Evolutionary conservation across 2,113 vertebrate species (phyloP).

Genomic region (Dipodomys spectabilis): DNA sequence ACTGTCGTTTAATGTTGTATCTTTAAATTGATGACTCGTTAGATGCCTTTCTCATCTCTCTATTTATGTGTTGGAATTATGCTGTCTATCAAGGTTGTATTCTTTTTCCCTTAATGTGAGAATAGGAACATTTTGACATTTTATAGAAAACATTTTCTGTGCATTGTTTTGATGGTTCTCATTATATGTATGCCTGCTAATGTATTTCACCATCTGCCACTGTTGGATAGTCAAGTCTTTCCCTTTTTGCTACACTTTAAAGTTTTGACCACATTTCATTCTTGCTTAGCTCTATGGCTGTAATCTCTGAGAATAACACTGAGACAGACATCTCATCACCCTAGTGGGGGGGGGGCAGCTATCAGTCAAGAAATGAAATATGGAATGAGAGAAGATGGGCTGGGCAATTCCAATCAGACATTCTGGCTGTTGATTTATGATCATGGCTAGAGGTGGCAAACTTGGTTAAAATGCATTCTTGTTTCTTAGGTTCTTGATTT

Average conservation of each 20-base stretch:
- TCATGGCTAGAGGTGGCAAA: neutral
- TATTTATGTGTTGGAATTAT: slow-evolving; percentile 12
- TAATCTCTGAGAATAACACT: neutral
- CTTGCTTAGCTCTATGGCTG: neutral
- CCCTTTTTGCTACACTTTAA: neutral
- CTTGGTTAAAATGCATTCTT: neutral
- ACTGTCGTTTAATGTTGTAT: neutral
- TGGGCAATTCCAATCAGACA: neutral
- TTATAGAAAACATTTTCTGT: neutral
- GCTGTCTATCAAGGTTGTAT: neutral
- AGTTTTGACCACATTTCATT: neutral
- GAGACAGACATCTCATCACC: neutral
- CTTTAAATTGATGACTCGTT: neutral
- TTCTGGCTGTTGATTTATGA: neutral
- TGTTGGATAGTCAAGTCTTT: neutral
- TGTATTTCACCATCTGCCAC: neutral
- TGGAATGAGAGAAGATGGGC: neutral
- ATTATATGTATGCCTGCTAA: neutral
- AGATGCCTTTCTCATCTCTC: neutral
- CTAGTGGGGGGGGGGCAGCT: neutral
- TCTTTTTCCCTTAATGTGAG: neutral
- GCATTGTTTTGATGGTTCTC: slow-evolving; percentile 22
- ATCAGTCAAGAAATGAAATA: neutral
- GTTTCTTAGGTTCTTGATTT: neutral
- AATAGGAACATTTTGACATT: neutral